phyloP scores from a whole-genome alignment of 1,140 invertebrate genomes.

The Gonioctena quinquepunctata region DNA sequence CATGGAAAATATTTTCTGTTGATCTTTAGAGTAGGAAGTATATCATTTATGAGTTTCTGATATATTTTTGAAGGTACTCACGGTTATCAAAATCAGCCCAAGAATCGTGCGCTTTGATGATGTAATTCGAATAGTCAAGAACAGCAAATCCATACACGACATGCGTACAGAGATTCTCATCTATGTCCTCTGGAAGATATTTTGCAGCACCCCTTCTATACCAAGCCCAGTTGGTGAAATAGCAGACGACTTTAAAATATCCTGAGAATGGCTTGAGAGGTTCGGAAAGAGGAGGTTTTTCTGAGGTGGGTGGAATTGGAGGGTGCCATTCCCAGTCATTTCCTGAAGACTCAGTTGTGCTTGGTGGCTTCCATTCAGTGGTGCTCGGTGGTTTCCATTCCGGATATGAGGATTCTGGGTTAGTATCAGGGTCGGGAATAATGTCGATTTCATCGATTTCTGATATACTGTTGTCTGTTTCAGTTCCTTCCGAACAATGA shows the following conservation, averaged over 20 bases:
- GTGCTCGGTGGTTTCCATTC: constrained; percentile 35
- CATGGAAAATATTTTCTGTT: too few species aligned
- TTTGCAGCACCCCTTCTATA: constrained; percentile 81
- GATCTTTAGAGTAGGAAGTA: too few species aligned
- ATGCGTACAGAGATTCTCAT: constrained; percentile 85
- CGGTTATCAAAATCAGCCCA: constrained; percentile 88
- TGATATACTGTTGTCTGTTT: constrained; percentile 20
- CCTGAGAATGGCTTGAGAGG: constrained; percentile 46
- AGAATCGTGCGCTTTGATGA: constrained; percentile 82
- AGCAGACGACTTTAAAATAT: constrained; percentile 80
- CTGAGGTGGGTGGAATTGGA: constrained; percentile 43
- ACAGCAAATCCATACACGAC: constrained; percentile 92
- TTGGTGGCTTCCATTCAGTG: constrained; percentile 20
- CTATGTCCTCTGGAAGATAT: constrained; percentile 83
- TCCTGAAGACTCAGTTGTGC: constrained; percentile 24
- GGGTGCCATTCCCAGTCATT: constrained; percentile 43
- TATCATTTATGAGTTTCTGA: too few species aligned
- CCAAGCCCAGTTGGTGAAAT: constrained; percentile 95
- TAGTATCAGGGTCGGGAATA: constrained; percentile 10
- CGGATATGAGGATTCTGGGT: constrained; percentile 18
- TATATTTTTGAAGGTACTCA: too few species aligned
- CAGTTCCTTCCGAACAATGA: constrained; percentile 60
- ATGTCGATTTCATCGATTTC: constrained; percentile 30
- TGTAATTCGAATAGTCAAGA: constrained; percentile 75
- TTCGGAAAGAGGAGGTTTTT: constrained; percentile 41